Percentiles rank a stretch among this genome's conserved stretches.
These are phyloP conservation scores for Chaetogeoica ovagalla DNA, from an alignment of 2,888 invertebrate genomes.

Conservation along the genomic window DNA sequence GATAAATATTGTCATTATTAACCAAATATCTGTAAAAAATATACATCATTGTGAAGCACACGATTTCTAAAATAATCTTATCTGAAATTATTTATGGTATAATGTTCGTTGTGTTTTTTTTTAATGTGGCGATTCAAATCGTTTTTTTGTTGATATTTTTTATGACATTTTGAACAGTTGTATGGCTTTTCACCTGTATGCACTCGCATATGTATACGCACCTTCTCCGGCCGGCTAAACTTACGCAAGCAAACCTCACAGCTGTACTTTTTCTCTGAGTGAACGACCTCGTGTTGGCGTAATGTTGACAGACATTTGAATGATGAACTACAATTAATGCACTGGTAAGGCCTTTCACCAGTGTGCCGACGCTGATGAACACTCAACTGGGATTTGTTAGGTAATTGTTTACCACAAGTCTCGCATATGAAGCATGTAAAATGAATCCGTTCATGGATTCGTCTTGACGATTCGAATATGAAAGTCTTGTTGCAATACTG, in stretches of 20 bases:
- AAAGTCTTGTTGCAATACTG: slow-evolving; percentile 31
- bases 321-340: slow-evolving; percentile 26
- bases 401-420: slow-evolving; percentile 39
- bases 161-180: slow-evolving; percentile 28
- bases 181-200: slow-evolving; percentile 50
- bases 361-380: slow-evolving; percentile 48
- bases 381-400: slow-evolving; percentile 45
- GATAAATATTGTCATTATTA: no score
- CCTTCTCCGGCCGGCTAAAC: slow-evolving; percentile 46
- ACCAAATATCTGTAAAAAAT: no score
- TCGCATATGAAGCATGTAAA: slow-evolving; percentile 36
- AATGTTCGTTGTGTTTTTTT: slow-evolving; percentile 28
- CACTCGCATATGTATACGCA: slow-evolving; percentile 49
- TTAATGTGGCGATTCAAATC: slow-evolving; percentile 47
- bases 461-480: slow-evolving; percentile 16
- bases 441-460: slow-evolving; percentile 34
- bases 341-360: slow-evolving; percentile 36
- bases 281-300: slow-evolving; percentile 45
- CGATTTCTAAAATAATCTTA: background rate
- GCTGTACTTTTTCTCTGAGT: slow-evolving; percentile 37
- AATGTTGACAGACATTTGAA: slow-evolving; percentile 45
- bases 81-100: slow-evolving; percentile 12
- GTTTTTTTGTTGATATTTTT: slow-evolving; percentile 47
- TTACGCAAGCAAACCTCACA: slow-evolving; percentile 37
- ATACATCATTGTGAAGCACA: no score